Evolutionary conservation across 2,888 invertebrate species (phyloP), one percentile per base, ranked within the genome.

Genomic region (Drosophila austrosaltans): DNA sequence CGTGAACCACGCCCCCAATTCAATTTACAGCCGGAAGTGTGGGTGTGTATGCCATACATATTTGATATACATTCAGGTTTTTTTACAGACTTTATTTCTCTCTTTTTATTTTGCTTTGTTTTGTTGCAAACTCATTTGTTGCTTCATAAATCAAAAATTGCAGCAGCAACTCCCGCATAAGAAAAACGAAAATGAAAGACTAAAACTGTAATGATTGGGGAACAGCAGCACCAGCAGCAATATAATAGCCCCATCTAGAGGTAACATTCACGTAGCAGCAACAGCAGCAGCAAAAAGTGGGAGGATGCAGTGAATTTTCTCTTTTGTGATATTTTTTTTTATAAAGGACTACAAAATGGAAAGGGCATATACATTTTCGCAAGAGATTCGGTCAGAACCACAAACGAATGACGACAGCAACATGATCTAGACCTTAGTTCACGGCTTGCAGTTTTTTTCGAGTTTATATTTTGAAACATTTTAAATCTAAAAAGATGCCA

Each of bases 241-340:
- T 70, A 76, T 75, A 78, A 78, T 73, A 76, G 76, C 75, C 72
- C 66, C 68, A 72, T 66, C 73, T 63, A 71, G 75, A 68, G 73
- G 70, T 66, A 75, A 71, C 66, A 73, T 64, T 71, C 72, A 65
- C 59, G 72, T 63, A 70, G 63, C 79, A 66, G 48, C 72, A 66
- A 40, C 60, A 60, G 44, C 74, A 78, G 63, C 72, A 87, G 71
- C 87, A 89, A 90, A 90, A 90, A 90, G 90, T 91, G 91, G 90
- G 90, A 90, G 90, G 91, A 90, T 90, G 91, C 90, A 90, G 83
- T 90, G 89, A 83, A 89, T 83, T 87, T 88, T 84, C 87, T 83
- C 76, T 69, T 66, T 69, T 76, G 53, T 72, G 67, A 63, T 75
- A 61, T 54, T 66, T 69, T 75, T 53, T 57, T 59, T 20, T 57